Conservation (phyloP, 2,113 vertebrate genomes). For the cattle (Bos taurus) region DNA sequence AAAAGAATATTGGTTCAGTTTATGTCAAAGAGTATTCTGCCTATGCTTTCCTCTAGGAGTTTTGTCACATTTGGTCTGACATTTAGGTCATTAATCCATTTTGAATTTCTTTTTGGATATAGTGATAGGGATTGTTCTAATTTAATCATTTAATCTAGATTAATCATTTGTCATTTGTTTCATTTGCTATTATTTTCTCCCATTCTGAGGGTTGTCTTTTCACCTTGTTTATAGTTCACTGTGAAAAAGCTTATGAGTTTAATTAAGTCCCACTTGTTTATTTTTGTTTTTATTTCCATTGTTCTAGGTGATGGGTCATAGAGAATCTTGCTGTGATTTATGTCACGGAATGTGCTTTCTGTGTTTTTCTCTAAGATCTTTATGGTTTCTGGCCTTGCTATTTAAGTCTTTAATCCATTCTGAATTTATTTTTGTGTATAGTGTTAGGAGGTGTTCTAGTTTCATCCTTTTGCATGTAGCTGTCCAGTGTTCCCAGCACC, state of each 20-base stretch:
- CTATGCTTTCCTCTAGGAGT: not conserved
- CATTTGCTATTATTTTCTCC: not conserved
- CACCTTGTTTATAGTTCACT: not conserved
- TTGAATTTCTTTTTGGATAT: not conserved
- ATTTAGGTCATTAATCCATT: not conserved
- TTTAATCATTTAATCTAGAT: not conserved
- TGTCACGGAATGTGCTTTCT: not conserved
- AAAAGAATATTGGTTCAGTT: not conserved
- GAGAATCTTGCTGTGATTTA: not conserved
- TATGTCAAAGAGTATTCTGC: not conserved
- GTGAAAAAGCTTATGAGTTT: not conserved
- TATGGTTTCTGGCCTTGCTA: not conserved
- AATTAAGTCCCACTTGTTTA: not conserved
- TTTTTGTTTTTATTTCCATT: not conserved
- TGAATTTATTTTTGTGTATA: not conserved
- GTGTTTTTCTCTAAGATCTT: not conserved
- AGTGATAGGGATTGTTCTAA: not conserved
- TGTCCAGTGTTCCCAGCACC: not conserved
- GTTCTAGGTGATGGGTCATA: not conserved
- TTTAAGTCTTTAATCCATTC: not conserved
- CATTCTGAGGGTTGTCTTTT: not conserved
- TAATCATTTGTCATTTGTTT: not conserved
- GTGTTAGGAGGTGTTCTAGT: not conserved
- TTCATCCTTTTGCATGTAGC: not conserved
- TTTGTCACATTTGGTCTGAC: not conserved